A percentile compares a stretch with the other conserved stretches of the same genome.
These are phyloP conservation scores for Rhinophrynus dorsalis DNA, from an alignment of 2,797 vertebrate species.

Conservation along the genomic window DNA sequence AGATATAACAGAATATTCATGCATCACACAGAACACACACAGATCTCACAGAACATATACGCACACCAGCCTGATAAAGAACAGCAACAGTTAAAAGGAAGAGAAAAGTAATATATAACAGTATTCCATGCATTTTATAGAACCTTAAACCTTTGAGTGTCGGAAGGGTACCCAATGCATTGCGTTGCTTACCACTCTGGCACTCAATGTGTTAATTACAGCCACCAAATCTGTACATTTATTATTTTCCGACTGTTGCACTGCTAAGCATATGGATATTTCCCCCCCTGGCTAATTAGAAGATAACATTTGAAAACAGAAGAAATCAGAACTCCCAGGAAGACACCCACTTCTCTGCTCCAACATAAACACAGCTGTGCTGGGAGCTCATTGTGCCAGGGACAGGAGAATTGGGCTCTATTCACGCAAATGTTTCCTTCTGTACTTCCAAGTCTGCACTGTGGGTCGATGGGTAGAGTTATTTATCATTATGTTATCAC, in stretches of 20 bases:
- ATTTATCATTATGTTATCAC: not conserved
- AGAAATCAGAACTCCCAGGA: not conserved
- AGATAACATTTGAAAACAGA: conserved; percentile 27
- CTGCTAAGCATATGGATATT: conserved; percentile 29
- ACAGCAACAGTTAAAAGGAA: too few species aligned
- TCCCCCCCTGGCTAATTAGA: conserved; percentile 34
- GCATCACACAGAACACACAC: too few species aligned
- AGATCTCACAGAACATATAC: not conserved
- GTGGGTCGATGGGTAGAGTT: not conserved
- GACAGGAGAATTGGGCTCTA: not conserved
- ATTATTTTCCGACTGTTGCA: not conserved
- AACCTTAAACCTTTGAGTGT: too few species aligned
- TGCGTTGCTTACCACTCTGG: too few species aligned
- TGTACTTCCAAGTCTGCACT: not conserved
- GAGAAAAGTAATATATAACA: too few species aligned
- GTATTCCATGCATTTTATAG: too few species aligned
- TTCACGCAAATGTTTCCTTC: not conserved
- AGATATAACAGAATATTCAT: too few species aligned
- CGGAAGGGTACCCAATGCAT: too few species aligned
- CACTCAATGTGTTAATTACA: too few species aligned
- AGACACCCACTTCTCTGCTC: not conserved
- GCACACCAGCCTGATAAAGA: too few species aligned
- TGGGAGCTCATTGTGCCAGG: not conserved
- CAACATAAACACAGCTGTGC: conserved; percentile 39
- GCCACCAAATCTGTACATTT: conserved; percentile 1